phyloP scores from a whole-genome alignment of 2,888 invertebrate species.

The Lysandra bellargus region DNA sequence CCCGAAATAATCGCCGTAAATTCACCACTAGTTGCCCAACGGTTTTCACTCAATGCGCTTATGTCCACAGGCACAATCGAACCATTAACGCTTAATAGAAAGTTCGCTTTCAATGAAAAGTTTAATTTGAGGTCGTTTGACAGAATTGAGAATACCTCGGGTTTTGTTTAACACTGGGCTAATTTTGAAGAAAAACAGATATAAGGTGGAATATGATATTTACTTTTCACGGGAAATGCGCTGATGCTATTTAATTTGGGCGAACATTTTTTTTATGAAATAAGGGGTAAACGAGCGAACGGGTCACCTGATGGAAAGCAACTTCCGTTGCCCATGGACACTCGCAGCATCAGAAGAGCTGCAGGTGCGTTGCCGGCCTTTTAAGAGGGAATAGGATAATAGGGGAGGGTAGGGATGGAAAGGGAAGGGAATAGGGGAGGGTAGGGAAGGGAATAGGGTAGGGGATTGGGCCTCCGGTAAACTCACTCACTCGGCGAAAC shows the following conservation, averaged over 20 bases:
- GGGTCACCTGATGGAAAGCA: too few species aligned
- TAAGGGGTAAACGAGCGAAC: too few species aligned
- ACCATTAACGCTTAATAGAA: background rate
- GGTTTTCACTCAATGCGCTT: slow-evolving; percentile 4
- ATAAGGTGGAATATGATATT: background rate
- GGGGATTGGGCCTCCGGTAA: too few species aligned
- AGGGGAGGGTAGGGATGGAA: too few species aligned
- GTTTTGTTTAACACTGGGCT: background rate
- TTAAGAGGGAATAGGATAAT: too few species aligned
- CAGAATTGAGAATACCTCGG: background rate
- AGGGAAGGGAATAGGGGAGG: too few species aligned
- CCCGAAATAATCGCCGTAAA: slow-evolving; percentile 13
- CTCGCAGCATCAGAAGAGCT: too few species aligned
- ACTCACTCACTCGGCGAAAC: too few species aligned
- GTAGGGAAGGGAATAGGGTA: too few species aligned
- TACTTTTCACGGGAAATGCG: background rate
- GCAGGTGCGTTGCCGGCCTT: too few species aligned
- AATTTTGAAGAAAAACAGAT: background rate
- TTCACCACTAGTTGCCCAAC: slow-evolving; percentile 8
- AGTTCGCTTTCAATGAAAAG: background rate
- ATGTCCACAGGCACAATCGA: background rate
- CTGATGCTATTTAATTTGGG: background rate
- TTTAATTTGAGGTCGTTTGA: background rate
- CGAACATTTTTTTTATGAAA: too few species aligned
- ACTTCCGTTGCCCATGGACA: too few species aligned